Conservation (phyloP, 2,797 vertebrate genomes). For the Oreochromis mossambicus region DNA sequence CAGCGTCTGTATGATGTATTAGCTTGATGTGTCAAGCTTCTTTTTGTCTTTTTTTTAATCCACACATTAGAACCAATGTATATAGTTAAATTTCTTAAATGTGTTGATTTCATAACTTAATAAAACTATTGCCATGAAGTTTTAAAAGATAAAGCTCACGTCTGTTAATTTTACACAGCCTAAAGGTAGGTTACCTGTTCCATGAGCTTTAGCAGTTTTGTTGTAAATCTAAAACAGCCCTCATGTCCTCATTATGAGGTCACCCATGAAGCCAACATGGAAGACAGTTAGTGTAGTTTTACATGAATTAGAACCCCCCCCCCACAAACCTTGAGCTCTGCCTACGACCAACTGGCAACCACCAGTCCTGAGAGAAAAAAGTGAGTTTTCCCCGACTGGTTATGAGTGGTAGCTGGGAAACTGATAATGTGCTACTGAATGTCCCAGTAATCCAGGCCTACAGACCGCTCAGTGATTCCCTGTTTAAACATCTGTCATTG, state of each 20-base stretch:
- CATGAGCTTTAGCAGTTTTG: background rate
- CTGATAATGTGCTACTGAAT: background rate
- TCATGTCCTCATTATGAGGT: background rate
- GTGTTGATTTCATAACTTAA: conserved; percentile 85
- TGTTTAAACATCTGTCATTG: background rate
- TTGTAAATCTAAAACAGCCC: background rate
- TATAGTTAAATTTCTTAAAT: conserved; percentile 74
- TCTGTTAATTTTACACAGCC: background rate
- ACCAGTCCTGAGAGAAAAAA: background rate
- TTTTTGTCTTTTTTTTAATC: conserved; percentile 67
- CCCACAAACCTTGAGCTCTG: too few relatives aligned
- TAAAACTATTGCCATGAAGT: conserved; percentile 74
- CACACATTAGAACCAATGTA: conserved; percentile 87
- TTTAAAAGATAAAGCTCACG: background rate
- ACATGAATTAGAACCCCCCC: too few relatives aligned
- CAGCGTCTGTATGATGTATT: conserved; percentile 33
- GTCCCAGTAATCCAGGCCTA: fast-evolving
- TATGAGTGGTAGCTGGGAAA: background rate
- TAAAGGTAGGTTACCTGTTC: background rate
- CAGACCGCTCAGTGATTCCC: background rate
- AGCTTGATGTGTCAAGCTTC: conserved; percentile 59
- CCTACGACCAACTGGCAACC: background rate
- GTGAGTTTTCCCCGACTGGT: background rate
- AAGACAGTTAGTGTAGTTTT: background rate
- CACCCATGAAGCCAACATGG: background rate